Percentiles rank a stretch among this genome's conserved stretches.
Evolutionary conservation across 2,797 vertebrate species (phyloP).

Genomic region (Chaetophractus vellerosus): DNA sequence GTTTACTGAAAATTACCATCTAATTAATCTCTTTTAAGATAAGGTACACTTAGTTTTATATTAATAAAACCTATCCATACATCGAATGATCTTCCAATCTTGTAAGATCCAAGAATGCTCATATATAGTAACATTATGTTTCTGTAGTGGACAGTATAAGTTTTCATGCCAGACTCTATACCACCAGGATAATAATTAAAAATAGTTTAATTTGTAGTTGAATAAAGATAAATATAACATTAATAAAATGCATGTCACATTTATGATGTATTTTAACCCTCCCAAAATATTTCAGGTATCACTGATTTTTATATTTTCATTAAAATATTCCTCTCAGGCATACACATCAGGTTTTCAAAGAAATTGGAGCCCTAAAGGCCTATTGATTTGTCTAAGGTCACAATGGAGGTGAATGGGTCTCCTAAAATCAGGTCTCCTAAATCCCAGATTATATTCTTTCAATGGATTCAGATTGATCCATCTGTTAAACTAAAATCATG

Average conservation of each 20-base stretch:
- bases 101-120: not conserved
- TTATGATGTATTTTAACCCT: not conserved
- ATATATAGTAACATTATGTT: conserved; percentile 31
- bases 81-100: conserved; percentile 16
- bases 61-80: not conserved
- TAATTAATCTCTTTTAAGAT: not conserved
- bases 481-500: not conserved
- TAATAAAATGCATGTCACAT: conserved; percentile 5
- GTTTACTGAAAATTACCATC: not conserved
- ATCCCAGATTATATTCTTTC: not conserved
- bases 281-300: not conserved
- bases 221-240: not conserved
- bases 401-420: not conserved
- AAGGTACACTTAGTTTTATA: not conserved
- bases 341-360: not conserved
- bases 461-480: not conserved
- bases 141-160: not conserved
- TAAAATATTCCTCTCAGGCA: not conserved
- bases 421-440: fast-evolving
- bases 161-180: not conserved
- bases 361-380: fast-evolving
- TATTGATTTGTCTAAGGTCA: not conserved
- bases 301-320: conserved; percentile 29
- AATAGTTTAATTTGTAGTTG: not conserved
- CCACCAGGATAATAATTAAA: not conserved